Conservation (phyloP, 2,113 vertebrate species). For the Gambusia affinis region DNA sequence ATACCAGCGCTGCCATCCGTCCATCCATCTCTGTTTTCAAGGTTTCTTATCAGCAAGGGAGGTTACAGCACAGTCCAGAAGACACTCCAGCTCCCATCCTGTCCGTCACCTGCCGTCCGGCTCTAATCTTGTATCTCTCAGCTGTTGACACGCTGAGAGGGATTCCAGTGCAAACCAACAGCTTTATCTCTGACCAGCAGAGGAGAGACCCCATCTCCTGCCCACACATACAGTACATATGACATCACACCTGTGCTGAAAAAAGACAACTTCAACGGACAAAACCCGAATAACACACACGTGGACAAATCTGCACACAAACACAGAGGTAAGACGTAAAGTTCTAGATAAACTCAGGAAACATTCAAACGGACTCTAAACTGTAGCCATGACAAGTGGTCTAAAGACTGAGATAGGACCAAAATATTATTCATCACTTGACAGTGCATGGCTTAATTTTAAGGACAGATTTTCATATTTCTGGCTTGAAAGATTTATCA, state of each 20-base stretch:
- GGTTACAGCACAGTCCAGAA: slow-evolving; percentile 38
- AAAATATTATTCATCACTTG: slow-evolving; percentile 53
- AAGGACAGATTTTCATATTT: slow-evolving; percentile 61
- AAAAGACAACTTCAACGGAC: slow-evolving; percentile 11
- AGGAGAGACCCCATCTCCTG: slow-evolving; percentile 50
- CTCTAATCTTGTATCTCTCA: slow-evolving; percentile 75
- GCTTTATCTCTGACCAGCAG: slow-evolving; percentile 74
- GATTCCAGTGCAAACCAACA: slow-evolving; percentile 50
- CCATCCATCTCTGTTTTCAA: slow-evolving; percentile 14
- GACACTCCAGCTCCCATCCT: slow-evolving; percentile 27
- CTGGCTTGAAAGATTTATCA: slow-evolving; percentile 58
- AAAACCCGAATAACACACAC: neutral
- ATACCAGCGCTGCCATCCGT: slow-evolving; percentile 9
- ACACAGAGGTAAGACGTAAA: slow-evolving; percentile 3
- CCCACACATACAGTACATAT: slow-evolving; percentile 28
- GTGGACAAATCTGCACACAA: slow-evolving; percentile 5
- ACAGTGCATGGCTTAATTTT: slow-evolving; percentile 49
- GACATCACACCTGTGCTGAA: slow-evolving; percentile 30
- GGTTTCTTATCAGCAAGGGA: slow-evolving; percentile 43
- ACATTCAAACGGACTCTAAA: slow-evolving; percentile 2
- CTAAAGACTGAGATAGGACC: slow-evolving; percentile 37
- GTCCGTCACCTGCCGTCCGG: slow-evolving; percentile 58
- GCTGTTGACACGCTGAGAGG: slow-evolving; percentile 61
- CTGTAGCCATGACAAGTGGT: slow-evolving; percentile 28
- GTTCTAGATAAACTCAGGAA: neutral